phyloP scores from a whole-genome alignment of 2,888 invertebrate genomes.

The Lasioglossum zephyrum region DNA sequence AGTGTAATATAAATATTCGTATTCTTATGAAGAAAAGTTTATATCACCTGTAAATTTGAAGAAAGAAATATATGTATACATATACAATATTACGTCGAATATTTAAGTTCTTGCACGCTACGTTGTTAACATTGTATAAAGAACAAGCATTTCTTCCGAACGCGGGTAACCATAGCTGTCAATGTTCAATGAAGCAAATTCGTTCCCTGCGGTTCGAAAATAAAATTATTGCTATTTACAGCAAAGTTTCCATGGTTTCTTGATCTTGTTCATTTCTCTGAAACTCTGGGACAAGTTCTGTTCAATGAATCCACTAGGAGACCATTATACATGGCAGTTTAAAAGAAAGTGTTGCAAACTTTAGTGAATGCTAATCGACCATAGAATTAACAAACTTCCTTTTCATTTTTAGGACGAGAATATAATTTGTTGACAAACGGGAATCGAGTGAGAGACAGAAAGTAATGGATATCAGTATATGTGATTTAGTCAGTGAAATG shows the following conservation, averaged over 20 bases:
- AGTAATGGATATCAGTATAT: neutral
- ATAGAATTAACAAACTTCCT: slow-evolving; percentile 21
- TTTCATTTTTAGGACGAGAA: slow-evolving; percentile 55
- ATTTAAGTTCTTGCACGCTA: slow-evolving; percentile 30
- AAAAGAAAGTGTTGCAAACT: neutral
- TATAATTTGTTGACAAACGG: slow-evolving; percentile 21
- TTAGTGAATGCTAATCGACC: neutral
- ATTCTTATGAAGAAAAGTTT: slow-evolving; percentile 44
- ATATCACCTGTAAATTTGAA: slow-evolving; percentile 49
- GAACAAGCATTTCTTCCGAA: slow-evolving; percentile 10
- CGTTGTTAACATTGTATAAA: slow-evolving; percentile 39
- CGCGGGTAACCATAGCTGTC: neutral
- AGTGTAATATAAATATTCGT: slow-evolving; percentile 46
- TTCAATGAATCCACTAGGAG: neutral
- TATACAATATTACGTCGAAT: slow-evolving; percentile 22
- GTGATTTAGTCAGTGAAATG: neutral
- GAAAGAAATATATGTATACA: slow-evolving; percentile 40
- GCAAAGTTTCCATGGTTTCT: neutral
- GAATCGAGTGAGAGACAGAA: neutral
- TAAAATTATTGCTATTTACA: neutral
- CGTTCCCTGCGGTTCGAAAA: neutral
- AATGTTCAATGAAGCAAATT: neutral
- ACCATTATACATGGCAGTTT: neutral
- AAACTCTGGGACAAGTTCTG: neutral
- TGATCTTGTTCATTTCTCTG: neutral